phyloP scores from a whole-genome alignment of 1,140 invertebrate species.

The Leptoteleia sp. region DNA sequence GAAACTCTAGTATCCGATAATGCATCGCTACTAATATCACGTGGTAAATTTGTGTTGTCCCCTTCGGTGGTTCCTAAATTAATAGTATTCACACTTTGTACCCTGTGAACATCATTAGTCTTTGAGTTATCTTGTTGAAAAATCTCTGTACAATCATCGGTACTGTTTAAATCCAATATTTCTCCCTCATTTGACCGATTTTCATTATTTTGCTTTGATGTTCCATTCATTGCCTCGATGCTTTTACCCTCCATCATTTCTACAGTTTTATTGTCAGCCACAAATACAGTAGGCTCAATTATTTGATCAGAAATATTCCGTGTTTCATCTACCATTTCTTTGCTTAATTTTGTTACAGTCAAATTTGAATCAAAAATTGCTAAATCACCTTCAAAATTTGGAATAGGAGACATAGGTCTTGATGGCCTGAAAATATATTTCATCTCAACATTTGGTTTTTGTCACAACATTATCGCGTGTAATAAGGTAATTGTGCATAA shows the following conservation, averaged over 20 bases:
- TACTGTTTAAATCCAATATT: slow-evolving; percentile 68
- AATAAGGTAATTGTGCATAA: no score
- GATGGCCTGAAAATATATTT: slow-evolving; percentile 84
- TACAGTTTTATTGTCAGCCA: slow-evolving; percentile 76
- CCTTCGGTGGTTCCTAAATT: slow-evolving; percentile 76
- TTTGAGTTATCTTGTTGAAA: slow-evolving; percentile 59
- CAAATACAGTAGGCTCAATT: slow-evolving; percentile 63
- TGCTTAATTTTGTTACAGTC: slow-evolving; percentile 72
- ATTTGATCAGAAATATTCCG: slow-evolving; percentile 51
- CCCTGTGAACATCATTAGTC: slow-evolving; percentile 74
- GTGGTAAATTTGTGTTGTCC: slow-evolving; percentile 81
- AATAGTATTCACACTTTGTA: slow-evolving; percentile 76
- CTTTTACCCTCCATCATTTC: slow-evolving; percentile 79
- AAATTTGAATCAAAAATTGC: slow-evolving; percentile 75
- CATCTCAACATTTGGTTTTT: no score
- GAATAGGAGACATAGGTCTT: slow-evolving; percentile 90
- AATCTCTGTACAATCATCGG: slow-evolving; percentile 69
- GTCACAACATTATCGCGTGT: no score
- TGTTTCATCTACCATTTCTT: slow-evolving; percentile 26
- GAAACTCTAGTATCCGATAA: slow-evolving; percentile 82
- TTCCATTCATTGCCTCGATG: slow-evolving; percentile 67
- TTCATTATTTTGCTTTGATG: slow-evolving; percentile 60
- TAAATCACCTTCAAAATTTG: slow-evolving; percentile 83
- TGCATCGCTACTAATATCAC: slow-evolving; percentile 84
- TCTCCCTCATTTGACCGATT: slow-evolving; percentile 64